Percentiles rank a stretch among this genome's conserved stretches.
Evolutionary conservation across 2,113 vertebrate species (phyloP).

Genomic region (Scomber scombrus): DNA sequence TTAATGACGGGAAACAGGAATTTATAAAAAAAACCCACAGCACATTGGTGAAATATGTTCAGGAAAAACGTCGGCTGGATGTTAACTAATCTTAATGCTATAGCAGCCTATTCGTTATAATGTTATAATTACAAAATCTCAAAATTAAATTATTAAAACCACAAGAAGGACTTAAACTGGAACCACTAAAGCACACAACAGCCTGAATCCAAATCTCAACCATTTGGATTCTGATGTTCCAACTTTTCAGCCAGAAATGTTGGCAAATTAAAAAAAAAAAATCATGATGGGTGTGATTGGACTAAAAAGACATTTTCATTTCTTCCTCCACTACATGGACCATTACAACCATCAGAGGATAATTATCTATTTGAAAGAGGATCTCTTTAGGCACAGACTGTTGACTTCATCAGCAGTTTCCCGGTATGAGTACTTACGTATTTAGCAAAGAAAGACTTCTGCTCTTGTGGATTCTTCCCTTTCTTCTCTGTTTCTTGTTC

Average conservation of each 20-base stretch:
- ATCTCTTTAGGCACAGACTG: not conserved
- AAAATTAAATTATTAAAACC: not conserved
- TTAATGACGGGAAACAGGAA: no score
- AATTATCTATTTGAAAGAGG: not conserved
- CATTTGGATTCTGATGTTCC: not conserved
- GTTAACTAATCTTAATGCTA: no score
- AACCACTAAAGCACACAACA: not conserved
- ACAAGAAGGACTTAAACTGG: not conserved
- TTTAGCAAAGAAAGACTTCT: constrained; percentile 96
- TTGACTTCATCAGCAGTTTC: constrained; percentile 4
- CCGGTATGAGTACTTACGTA: constrained; percentile 86
- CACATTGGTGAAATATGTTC: no score
- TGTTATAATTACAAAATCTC: no score
- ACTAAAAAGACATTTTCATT: constrained; percentile 16
- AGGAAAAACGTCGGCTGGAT: no score
- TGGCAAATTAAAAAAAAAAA: not conserved
- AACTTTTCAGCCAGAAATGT: not conserved
- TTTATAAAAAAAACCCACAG: no score
- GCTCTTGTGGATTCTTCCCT: constrained; percentile 93
- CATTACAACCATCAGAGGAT: constrained; percentile 15
- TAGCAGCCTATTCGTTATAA: no score
- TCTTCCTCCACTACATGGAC: constrained; percentile 11
- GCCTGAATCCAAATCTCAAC: not conserved
- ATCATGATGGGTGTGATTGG: not conserved
- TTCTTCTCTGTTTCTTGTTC: constrained; percentile 93